These are phyloP conservation scores for Oscheius myriophilus DNA, from an alignment of 2,888 invertebrate species.

Conservation along the genomic window DNA sequence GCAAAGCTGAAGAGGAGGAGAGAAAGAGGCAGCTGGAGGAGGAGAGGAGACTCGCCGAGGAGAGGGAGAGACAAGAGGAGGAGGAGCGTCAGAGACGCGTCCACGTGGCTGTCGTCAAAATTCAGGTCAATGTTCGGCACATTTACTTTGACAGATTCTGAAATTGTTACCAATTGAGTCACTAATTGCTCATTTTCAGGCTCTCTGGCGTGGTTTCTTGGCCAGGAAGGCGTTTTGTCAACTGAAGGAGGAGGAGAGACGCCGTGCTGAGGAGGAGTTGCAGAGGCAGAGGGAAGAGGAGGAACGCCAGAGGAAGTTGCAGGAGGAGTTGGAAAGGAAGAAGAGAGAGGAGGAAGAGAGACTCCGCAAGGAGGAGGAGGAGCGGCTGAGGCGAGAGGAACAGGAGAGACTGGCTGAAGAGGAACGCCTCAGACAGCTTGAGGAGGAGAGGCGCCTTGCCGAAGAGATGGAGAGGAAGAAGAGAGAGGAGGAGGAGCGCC, in stretches of 20 bases:
- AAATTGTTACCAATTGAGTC: no score
- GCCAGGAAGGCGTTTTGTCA: constrained; percentile 5
- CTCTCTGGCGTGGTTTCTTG: neutral
- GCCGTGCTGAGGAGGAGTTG: no score
- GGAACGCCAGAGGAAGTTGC: neutral
- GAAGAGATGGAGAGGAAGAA: neutral
- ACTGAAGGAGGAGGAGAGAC: neutral
- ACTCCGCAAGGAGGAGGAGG: constrained; percentile 1
- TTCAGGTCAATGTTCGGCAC: no score
- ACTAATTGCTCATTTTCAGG: neutral
- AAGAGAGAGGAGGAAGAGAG: no score
- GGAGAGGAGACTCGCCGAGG: neutral
- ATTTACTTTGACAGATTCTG: no score
- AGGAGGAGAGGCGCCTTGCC: neutral
- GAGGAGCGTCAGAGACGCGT: neutral
- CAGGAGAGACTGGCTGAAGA: no score
- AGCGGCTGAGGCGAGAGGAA: neutral
- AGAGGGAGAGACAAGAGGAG: neutral
- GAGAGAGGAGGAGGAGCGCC: no score
- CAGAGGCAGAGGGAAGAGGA: no score
- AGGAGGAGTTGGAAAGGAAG: constrained; percentile 1
- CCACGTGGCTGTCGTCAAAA: no score
- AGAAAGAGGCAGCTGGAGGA: no score
- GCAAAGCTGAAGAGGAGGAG: no score
- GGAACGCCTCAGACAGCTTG: neutral